Evolutionary conservation across 2,113 vertebrate genomes (phyloP).

Genomic region (Melanocharis versteri): DNA sequence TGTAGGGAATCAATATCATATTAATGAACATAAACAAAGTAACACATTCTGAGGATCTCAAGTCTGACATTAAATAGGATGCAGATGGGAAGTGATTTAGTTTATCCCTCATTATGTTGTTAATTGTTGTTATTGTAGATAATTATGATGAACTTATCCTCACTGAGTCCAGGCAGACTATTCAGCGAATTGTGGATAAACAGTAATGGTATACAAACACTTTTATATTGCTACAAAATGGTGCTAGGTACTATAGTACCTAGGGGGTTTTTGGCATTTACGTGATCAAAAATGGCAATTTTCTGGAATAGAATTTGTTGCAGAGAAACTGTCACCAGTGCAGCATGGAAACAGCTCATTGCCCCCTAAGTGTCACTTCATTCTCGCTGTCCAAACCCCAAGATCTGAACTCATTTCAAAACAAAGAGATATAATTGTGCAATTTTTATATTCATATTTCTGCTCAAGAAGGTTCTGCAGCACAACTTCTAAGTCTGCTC

Average conservation of each 20-base stretch:
- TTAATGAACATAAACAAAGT: background rate
- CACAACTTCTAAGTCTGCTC: background rate
- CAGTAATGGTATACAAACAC: conserved; percentile 5
- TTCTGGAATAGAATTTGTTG: background rate
- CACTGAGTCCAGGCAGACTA: background rate
- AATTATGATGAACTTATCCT: conserved; percentile 12
- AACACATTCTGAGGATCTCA: background rate
- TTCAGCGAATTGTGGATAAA: conserved; percentile 30
- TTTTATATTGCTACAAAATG: background rate
- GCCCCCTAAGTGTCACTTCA: background rate
- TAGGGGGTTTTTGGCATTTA: background rate
- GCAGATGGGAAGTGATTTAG: conserved; percentile 28
- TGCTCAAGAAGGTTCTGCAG: background rate
- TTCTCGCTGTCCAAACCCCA: background rate
- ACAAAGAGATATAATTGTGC: background rate
- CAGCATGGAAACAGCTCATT: background rate
- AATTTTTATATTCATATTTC: background rate
- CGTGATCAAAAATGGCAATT: background rate
- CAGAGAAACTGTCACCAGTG: background rate
- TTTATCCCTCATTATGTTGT: conserved; percentile 12
- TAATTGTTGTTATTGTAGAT: conserved; percentile 45
- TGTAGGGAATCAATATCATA: background rate
- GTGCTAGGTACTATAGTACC: background rate
- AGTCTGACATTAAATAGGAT: background rate
- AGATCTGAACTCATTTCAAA: background rate